Percentiles rank a stretch among this genome's conserved stretches.
These are phyloP conservation scores for Rotaria socialis DNA, from an alignment of 2,888 invertebrate species.

Conservation along the genomic window DNA sequence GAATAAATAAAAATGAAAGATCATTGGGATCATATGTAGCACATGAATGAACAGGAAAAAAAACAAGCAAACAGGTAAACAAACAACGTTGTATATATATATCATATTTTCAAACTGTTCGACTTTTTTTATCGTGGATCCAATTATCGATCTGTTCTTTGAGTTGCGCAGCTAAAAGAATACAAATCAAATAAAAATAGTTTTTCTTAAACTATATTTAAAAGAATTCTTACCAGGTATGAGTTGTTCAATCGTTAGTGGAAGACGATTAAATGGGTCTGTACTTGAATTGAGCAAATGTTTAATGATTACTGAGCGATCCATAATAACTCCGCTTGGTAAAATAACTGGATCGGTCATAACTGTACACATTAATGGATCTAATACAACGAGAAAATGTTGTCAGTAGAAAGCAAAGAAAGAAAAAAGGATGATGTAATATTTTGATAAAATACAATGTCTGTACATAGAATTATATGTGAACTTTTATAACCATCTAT, in stretches of 20 bases:
- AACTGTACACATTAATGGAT: conserved; percentile 91
- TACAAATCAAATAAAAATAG: background rate
- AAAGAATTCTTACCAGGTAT: conserved; percentile 62
- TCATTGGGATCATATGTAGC: background rate
- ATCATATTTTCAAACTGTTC: background rate
- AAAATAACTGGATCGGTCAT: conserved; percentile 90
- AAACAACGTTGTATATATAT: background rate
- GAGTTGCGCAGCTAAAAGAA: background rate
- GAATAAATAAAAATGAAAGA: conserved; percentile 22
- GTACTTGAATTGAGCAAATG: conserved; percentile 90
- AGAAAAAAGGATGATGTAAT: too few relatives aligned
- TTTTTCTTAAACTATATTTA: background rate
- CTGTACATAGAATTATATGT: too few relatives aligned
- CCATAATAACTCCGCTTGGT: conserved; percentile 81
- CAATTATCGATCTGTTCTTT: conserved; percentile 35
- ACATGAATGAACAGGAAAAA: background rate
- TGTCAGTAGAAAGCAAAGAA: too few relatives aligned
- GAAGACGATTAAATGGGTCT: conserved; percentile 94
- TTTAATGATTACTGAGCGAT: conserved; percentile 82
- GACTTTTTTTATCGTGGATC: conserved; percentile 3
- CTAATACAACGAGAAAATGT: conserved; percentile 57
- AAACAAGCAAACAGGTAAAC: background rate
- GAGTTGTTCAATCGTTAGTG: conserved; percentile 85
- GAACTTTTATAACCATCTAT: too few relatives aligned
- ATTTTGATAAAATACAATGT: too few relatives aligned